Evolutionary conservation across 2,797 vertebrate species (phyloP).

Genomic region (Coreius guichenoti): DNA sequence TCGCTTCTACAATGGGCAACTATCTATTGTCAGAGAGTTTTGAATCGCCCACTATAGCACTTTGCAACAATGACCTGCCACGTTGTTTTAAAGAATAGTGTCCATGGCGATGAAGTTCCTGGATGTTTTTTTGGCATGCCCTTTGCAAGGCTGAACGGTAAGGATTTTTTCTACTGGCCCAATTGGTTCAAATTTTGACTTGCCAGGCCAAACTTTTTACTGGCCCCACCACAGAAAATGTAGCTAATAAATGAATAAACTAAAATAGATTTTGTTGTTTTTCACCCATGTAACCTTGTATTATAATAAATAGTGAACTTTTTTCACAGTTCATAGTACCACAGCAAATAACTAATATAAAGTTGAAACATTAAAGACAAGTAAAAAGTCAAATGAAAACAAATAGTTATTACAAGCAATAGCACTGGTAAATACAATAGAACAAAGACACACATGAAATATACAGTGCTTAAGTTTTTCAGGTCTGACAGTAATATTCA

Average conservation of each 20-base stretch:
- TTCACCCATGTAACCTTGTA: not conserved
- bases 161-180: not conserved
- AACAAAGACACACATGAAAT: not conserved
- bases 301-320: not conserved
- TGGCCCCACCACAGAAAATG: not conserved
- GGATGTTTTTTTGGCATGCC: constrained; percentile 70
- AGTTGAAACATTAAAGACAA: not conserved
- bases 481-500: not conserved
- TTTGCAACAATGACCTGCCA: constrained; percentile 54
- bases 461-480: not conserved
- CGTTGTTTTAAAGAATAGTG: constrained; percentile 68
- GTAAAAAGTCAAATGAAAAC: not conserved
- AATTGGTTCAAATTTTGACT: not conserved
- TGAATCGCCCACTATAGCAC: constrained; percentile 49
- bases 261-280: not conserved
- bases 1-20: constrained; percentile 29
- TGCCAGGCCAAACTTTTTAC: not conserved
- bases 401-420: not conserved
- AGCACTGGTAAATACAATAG: not conserved
- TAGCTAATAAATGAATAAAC: not conserved
- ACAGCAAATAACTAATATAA: not conserved
- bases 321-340: not conserved
- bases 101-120: constrained; percentile 72
- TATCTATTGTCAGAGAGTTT: constrained; percentile 56
- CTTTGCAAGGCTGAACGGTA: constrained; percentile 50